Conservation (phyloP, 2,797 vertebrate genomes). For the Cyclopterus lumpus region DNA sequence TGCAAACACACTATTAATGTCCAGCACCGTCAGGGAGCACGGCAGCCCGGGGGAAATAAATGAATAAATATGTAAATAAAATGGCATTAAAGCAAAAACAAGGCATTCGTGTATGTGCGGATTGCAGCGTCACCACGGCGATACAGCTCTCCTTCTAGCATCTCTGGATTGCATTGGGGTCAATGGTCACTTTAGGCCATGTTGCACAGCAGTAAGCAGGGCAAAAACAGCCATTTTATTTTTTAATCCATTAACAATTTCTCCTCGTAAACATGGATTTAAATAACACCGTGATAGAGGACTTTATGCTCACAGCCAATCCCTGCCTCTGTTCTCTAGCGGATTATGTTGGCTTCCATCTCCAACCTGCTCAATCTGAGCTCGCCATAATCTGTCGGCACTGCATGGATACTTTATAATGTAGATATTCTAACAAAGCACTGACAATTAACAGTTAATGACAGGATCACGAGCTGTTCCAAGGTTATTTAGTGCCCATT, state of each 20-base stretch:
- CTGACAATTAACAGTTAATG: not conserved
- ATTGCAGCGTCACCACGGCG: conserved; percentile 7
- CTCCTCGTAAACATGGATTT: not conserved
- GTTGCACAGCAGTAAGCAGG: not conserved
- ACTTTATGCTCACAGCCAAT: not conserved
- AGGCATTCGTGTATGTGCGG: conserved; percentile 16
- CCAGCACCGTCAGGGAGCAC: not conserved
- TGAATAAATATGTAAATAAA: not conserved
- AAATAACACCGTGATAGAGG: not conserved
- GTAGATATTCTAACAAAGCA: not conserved
- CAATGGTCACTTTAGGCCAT: not conserved
- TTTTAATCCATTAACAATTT: not conserved
- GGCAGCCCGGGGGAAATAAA: conserved; percentile 7
- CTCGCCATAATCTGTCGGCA: not conserved
- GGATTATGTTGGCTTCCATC: not conserved
- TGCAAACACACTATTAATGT: not conserved
- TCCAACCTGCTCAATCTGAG: not conserved
- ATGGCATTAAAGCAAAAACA: conserved; percentile 29
- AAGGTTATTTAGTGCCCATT: not conserved
- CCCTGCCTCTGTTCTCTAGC: not conserved
- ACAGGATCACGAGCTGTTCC: not conserved
- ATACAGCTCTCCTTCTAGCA: not conserved
- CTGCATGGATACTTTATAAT: not conserved
- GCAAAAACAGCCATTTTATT: not conserved
- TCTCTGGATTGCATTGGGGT: not conserved